Conservation (phyloP, 2,888 invertebrate species). For the Opisthograptis luteolata region DNA sequence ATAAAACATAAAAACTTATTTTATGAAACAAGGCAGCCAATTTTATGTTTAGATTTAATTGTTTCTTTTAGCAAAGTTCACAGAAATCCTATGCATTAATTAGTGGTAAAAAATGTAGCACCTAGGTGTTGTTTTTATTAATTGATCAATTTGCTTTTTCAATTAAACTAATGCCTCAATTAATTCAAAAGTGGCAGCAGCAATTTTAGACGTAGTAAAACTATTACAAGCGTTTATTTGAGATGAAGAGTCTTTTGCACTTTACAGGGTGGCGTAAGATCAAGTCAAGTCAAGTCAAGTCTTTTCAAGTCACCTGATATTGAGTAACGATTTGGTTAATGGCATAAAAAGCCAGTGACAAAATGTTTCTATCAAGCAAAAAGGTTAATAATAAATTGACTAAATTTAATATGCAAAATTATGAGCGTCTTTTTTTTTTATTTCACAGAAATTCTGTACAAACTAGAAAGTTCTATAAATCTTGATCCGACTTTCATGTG, state of each 20-base stretch:
- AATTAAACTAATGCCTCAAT: slow-evolving; percentile 33
- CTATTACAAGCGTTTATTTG: neutral
- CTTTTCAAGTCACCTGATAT: too few relatives aligned
- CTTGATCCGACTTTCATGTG: slow-evolving; percentile 28
- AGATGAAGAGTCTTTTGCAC: slow-evolving; percentile 1
- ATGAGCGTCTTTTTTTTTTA: slow-evolving; percentile 7
- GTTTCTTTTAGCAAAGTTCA: too few relatives aligned
- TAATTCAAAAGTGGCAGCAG: slow-evolving; percentile 23
- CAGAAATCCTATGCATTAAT: neutral
- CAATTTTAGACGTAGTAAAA: slow-evolving; percentile 12
- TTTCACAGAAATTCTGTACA: slow-evolving; percentile 15
- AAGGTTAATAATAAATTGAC: too few relatives aligned
- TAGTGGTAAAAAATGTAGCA: slow-evolving; percentile 4
- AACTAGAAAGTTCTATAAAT: slow-evolving; percentile 34
- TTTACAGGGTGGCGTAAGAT: too few relatives aligned
- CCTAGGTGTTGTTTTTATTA: slow-evolving; percentile 19
- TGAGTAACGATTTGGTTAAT: too few relatives aligned
- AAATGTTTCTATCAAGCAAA: too few relatives aligned
- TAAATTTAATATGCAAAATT: slow-evolving; percentile 8
- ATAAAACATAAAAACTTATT: too few relatives aligned
- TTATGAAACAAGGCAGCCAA: too few relatives aligned
- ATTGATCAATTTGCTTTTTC: slow-evolving; percentile 27
- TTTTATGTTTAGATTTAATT: too few relatives aligned
- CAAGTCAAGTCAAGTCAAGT: neutral
- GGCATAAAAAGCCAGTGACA: too few relatives aligned